phyloP scores from a whole-genome alignment of 1,140 invertebrate species.

The Anastrepha ludens region DNA sequence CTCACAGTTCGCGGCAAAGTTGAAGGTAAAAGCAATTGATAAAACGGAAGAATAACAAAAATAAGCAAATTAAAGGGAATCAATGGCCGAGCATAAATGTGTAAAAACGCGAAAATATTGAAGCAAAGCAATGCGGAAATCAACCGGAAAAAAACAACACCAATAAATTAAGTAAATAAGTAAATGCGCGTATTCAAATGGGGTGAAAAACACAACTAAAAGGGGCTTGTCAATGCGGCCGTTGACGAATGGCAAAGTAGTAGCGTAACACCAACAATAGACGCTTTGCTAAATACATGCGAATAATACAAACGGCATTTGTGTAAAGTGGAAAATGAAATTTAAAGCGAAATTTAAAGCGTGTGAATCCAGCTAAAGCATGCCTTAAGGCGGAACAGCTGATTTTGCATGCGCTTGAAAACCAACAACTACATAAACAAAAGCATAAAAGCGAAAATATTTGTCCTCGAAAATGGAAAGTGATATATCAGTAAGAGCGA shows the following conservation, averaged over 20 bases:
- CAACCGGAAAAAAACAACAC: background rate
- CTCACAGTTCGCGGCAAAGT: background rate
- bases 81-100: background rate
- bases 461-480: conserved; percentile 37
- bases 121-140: background rate
- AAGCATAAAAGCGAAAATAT: background rate
- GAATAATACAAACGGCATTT: background rate
- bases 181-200: background rate
- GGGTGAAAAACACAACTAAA: background rate
- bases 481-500: background rate
- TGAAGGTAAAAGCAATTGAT: conserved; percentile 39
- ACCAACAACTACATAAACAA: background rate
- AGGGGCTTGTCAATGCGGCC: conserved; percentile 26
- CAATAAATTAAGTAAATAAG: conserved; percentile 13
- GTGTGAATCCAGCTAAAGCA: background rate
- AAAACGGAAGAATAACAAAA: background rate
- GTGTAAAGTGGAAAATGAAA: background rate
- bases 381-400: conserved; percentile 19
- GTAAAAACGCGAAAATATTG: background rate
- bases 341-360: background rate
- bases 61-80: background rate
- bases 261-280: background rate
- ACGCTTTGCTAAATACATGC: background rate
- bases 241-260: background rate
- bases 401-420: background rate